Percentiles rank a stretch among this genome's conserved stretches.
Evolutionary conservation across 2,888 invertebrate genomes (phyloP).

Genomic region (Sepiola atlantica): DNA sequence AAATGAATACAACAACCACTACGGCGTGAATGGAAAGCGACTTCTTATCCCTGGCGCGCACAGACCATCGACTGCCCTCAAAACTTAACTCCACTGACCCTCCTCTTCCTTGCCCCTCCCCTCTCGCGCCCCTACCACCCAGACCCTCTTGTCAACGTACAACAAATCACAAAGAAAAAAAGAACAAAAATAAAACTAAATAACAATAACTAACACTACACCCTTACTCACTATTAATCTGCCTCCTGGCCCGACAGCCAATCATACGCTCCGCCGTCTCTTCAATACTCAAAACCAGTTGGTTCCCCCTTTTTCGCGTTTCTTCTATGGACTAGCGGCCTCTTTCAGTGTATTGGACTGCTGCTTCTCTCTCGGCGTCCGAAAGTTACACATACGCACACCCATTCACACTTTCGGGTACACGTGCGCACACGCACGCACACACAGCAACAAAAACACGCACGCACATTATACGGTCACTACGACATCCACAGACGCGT

Average conservation of each 20-base stretch:
- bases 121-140: neutral
- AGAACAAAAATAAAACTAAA: no score
- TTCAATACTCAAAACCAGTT: neutral
- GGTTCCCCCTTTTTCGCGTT: neutral
- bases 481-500: neutral
- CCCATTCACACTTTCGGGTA: neutral
- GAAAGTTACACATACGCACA: neutral
- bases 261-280: neutral
- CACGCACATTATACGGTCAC: neutral
- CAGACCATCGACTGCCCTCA: neutral
- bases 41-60: neutral
- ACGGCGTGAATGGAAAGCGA: neutral
- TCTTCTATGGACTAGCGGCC: neutral
- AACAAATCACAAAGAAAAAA: neutral
- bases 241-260: neutral
- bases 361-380: slow-evolving; percentile 18
- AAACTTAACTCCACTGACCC: neutral
- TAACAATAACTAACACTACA: neutral
- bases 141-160: neutral
- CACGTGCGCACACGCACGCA: neutral
- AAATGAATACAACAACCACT: neutral
- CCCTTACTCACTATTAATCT: neutral
- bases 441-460: no score
- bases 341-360: neutral
- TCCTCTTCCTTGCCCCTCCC: neutral